phyloP scores from a whole-genome alignment of 2,113 vertebrate species.

The Onychorhynchus coronatus region DNA sequence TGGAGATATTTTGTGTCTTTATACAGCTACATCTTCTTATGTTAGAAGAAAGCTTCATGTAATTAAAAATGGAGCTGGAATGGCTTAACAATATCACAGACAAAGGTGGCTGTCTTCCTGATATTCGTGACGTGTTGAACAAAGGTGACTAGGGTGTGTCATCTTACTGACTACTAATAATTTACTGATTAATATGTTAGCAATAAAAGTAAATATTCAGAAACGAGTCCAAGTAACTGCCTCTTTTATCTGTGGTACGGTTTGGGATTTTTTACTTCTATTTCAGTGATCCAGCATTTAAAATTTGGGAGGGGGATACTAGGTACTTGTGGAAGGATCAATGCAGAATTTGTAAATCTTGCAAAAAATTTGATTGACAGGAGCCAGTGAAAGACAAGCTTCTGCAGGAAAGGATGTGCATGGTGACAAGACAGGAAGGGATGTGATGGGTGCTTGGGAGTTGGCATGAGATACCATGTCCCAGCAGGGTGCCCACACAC shows the following conservation, averaged over 20 bases:
- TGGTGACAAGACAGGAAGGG: accelerated
- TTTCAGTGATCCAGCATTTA: background rate
- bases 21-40: background rate
- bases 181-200: background rate
- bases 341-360: background rate
- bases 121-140: background rate
- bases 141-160: background rate
- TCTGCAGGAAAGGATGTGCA: background rate
- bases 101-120: background rate
- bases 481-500: background rate
- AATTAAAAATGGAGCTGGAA: background rate
- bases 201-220: background rate
- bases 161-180: background rate
- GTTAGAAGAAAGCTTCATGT: background rate
- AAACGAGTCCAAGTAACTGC: background rate
- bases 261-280: background rate
- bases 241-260: background rate
- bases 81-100: background rate
- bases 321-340: background rate
- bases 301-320: background rate
- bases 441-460: accelerated
- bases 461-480: accelerated
- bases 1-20: background rate
- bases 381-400: background rate
- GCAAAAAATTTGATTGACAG: background rate